A percentile compares a stretch with the other conserved stretches of the same genome.
phyloP scores from a whole-genome alignment of 1,140 invertebrate species.

The Leptopilina boulardi region DNA sequence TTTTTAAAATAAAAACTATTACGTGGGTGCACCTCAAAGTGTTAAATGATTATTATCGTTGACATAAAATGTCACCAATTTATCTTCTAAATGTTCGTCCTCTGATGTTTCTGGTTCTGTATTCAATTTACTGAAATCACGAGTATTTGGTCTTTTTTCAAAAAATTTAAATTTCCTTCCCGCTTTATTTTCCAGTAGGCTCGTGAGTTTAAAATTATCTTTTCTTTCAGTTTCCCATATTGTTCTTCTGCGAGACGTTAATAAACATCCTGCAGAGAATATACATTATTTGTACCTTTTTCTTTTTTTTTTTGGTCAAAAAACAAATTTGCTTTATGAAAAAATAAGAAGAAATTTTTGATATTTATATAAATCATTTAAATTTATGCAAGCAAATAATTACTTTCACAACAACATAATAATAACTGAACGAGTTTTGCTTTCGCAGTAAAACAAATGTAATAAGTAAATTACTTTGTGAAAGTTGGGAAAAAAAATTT shows the following conservation, averaged over 20 bases:
- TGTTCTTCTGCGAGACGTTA: constrained; percentile 67
- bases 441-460: too few relatives aligned
- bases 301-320: background rate
- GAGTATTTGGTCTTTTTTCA: constrained; percentile 70
- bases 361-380: constrained; percentile 34
- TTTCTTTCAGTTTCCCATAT: constrained; percentile 68
- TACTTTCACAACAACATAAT: too few relatives aligned
- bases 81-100: constrained; percentile 68
- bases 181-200: constrained; percentile 63
- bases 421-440: too few relatives aligned
- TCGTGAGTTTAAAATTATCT: constrained; percentile 70
- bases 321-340: constrained; percentile 1
- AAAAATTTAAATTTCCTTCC: constrained; percentile 67
- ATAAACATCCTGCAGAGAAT: constrained; percentile 67
- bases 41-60: too few relatives aligned
- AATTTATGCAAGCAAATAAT: constrained; percentile 35
- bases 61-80: constrained; percentile 38
- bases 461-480: too few relatives aligned
- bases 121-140: constrained; percentile 73
- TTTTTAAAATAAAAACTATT: too few relatives aligned
- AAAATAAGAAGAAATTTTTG: constrained; percentile 33
- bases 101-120: constrained; percentile 74
- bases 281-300: constrained; percentile 33
- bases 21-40: too few relatives aligned
- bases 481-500: too few relatives aligned